Percentiles rank a stretch among this genome's conserved stretches.
These are phyloP conservation scores for Brachionus calyciflorus DNA, from an alignment of 1,140 invertebrate genomes.

Conservation along the genomic window DNA sequence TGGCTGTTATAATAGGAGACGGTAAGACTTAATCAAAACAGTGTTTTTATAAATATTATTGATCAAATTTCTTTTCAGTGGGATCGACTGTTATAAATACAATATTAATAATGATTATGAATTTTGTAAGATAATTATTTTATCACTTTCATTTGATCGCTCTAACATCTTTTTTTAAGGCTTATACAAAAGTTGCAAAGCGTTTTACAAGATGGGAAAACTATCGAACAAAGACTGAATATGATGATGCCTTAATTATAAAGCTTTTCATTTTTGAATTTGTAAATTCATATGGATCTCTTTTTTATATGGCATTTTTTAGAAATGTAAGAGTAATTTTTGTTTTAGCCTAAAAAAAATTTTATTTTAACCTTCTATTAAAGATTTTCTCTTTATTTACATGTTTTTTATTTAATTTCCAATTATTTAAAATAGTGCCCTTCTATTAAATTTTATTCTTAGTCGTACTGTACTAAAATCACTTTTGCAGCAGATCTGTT, in stretches of 20 bases:
- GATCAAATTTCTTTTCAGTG: conserved; percentile 53
- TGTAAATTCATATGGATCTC: conserved; percentile 95
- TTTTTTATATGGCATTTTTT: conserved; percentile 97
- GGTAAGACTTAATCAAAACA: too few relatives aligned
- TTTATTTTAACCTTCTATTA: too few relatives aligned
- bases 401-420: too few relatives aligned
- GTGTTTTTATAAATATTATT: too few relatives aligned
- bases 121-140: background rate
- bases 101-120: conserved; percentile 59
- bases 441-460: too few relatives aligned
- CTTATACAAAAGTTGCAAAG: conserved; percentile 1
- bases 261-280: conserved; percentile 97
- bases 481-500: too few relatives aligned
- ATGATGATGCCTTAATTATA: conserved; percentile 91
- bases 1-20: conserved; percentile 55
- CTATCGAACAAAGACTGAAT: conserved; percentile 90
- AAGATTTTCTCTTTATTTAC: too few relatives aligned
- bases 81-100: conserved; percentile 59
- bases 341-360: too few relatives aligned
- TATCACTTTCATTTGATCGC: background rate
- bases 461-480: too few relatives aligned
- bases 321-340: conserved; percentile 56
- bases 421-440: too few relatives aligned
- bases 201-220: conserved; percentile 66
- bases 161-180: background rate